phyloP scores from a whole-genome alignment of 2,888 invertebrate species.

The Eudemis profundana region DNA sequence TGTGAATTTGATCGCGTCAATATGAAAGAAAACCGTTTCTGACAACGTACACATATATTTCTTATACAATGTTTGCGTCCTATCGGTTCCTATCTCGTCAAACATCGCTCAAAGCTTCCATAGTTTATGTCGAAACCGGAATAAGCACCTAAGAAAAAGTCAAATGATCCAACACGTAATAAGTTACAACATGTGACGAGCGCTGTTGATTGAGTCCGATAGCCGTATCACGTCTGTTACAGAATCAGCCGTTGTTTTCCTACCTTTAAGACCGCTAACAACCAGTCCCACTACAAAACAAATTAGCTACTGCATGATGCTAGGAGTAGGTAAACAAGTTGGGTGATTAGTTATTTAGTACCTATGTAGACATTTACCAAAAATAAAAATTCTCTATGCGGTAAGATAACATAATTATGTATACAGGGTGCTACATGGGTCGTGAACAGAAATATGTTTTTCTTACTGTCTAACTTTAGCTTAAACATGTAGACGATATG shows the following conservation, averaged over 20 bases:
- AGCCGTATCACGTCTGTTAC: constrained; percentile 26
- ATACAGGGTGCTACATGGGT: no score
- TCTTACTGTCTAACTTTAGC: no score
- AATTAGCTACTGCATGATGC: neutral
- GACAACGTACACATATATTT: constrained; percentile 7
- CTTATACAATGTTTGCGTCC: constrained; percentile 3
- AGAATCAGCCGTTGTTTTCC: constrained; percentile 22
- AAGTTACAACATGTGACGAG: constrained; percentile 22
- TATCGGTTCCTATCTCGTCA: constrained; percentile 5
- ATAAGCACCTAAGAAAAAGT: constrained; percentile 2
- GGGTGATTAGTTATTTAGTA: no score
- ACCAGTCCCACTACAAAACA: constrained; percentile 6
- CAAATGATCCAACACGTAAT: constrained; percentile 16
- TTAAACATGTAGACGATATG: no score
- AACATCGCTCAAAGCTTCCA: neutral
- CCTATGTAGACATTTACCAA: no score
- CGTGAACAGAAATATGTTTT: no score
- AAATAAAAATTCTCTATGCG: no score
- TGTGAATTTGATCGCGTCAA: neutral
- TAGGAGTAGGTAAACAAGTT: no score
- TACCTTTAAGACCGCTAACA: constrained; percentile 12
- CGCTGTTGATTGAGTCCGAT: constrained; percentile 20
- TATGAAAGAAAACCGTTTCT: neutral
- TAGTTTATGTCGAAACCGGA: constrained; percentile 5
- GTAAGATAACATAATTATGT: no score